Base-by-base conservation (phyloP, 2,888 invertebrate species). In the Branchellion lobata region DNA sequence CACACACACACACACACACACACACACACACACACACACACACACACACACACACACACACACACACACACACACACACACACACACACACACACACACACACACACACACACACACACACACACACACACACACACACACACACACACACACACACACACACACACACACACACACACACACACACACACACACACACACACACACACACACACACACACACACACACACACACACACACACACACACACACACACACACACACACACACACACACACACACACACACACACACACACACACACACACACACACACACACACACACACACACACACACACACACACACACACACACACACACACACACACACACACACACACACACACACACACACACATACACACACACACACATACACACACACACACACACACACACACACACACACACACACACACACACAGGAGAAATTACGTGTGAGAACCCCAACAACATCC, bases 401-500 rank as follows among this genome's bases (percentile, higher is more conserved):
- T 29, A 51, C 47, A 34, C 36, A 53, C 47, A 34, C 36, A 75
- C 47, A 11, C 36, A 75, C n/a, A 34, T 31, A 75, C 47, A 34
- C 36, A 75, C 47, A 34, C 36, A 75, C 47, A 40, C 40, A 57
- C 24, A 24, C 21, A 57, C 61, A 57, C 61, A 57, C n/a, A 57
- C 21, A 18, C 21, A 57, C 61, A 57, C 24, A 57, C 21, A 57
- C 21, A 57, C n/a, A 18, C 21, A 3, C 29, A 65, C 24, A 65
- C 3, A 29, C 80, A 3, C 80, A 83, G 97, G 96, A 78, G 96
- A 97, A 88, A 94, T 99, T 82, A 91, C 94, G 83, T 98, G 98
- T 89, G 99, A 99, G 89, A 92, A 94, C 84, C 99, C 99, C 83
- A 99, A 99, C 90, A 99, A 99, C 90, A 91, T 96, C 87, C 91